Percentiles rank a stretch among this genome's conserved stretches.
phyloP scores from a whole-genome alignment of 2,888 invertebrate species.

The Meandrusa payeni region DNA sequence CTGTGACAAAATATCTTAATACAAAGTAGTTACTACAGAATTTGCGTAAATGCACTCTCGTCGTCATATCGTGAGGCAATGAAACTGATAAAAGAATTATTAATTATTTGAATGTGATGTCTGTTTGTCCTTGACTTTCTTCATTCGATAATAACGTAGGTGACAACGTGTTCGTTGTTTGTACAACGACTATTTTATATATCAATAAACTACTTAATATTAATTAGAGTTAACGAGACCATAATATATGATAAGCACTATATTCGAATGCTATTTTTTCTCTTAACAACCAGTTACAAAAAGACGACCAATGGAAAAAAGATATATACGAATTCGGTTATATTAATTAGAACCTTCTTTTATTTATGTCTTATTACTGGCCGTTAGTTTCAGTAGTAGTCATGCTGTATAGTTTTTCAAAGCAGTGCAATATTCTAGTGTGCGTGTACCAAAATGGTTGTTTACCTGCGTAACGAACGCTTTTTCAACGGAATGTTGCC shows the following conservation, averaged over 20 bases:
- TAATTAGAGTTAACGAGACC: not conserved
- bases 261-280: not conserved
- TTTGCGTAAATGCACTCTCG: slow-evolving; percentile 7
- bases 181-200: slow-evolving; percentile 6
- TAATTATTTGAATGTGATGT: slow-evolving; percentile 14
- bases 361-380: not conserved
- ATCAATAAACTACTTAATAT: not conserved
- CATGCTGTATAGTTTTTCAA: not conserved
- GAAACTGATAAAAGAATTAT: slow-evolving; percentile 16
- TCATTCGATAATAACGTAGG: slow-evolving; percentile 8
- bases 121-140: slow-evolving; percentile 15
- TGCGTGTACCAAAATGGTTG: slow-evolving; percentile 11
- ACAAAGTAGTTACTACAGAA: slow-evolving; percentile 11
- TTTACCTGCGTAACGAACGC: slow-evolving; percentile 10
- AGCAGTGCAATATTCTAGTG: not conserved
- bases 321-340: not conserved
- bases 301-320: not conserved
- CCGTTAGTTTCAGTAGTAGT: no score
- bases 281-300: not conserved
- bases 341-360: not conserved
- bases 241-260: not conserved
- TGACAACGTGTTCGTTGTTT: slow-evolving; percentile 1
- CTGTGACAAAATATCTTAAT: not conserved
- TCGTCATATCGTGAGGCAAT: not conserved
- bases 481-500: slow-evolving; percentile 20